Conservation (phyloP, 2,797 vertebrate genomes). For the Acipenser ruthenus region DNA sequence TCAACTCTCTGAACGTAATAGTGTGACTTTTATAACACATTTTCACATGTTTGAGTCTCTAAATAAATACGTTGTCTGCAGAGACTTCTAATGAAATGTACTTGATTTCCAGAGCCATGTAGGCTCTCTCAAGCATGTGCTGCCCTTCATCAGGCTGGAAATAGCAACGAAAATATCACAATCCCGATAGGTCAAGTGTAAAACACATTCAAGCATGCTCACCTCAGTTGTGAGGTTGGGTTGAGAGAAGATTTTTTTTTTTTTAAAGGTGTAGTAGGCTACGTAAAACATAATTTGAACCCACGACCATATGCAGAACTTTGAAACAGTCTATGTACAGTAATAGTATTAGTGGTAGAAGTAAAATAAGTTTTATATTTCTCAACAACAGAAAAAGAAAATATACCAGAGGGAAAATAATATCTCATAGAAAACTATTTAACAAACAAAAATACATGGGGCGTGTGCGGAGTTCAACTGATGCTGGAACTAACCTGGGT, state of each 20-base stretch:
- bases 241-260: not conserved
- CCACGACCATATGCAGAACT: too few relatives aligned
- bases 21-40: not conserved
- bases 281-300: too few relatives aligned
- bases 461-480: too few relatives aligned
- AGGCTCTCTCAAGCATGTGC: not conserved
- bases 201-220: not conserved
- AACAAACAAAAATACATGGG: too few relatives aligned
- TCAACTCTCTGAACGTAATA: not conserved
- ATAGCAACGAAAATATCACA: slow-evolving; percentile 1
- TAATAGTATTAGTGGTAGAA: not conserved
- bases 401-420: not conserved
- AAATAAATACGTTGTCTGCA: not conserved
- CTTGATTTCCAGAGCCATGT: not conserved
- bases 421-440: too few relatives aligned
- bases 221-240: not conserved
- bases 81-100: not conserved
- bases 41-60: not conserved
- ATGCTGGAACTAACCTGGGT: too few relatives aligned
- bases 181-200: not conserved
- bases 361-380: not conserved
- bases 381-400: not conserved
- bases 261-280: too few relatives aligned
- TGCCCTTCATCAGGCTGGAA: not conserved
- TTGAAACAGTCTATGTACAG: too few relatives aligned